Percentiles rank a stretch among this genome's conserved stretches.
Conservation (phyloP, 2,113 vertebrate genomes). For the Stegostoma tigrinum region DNA sequence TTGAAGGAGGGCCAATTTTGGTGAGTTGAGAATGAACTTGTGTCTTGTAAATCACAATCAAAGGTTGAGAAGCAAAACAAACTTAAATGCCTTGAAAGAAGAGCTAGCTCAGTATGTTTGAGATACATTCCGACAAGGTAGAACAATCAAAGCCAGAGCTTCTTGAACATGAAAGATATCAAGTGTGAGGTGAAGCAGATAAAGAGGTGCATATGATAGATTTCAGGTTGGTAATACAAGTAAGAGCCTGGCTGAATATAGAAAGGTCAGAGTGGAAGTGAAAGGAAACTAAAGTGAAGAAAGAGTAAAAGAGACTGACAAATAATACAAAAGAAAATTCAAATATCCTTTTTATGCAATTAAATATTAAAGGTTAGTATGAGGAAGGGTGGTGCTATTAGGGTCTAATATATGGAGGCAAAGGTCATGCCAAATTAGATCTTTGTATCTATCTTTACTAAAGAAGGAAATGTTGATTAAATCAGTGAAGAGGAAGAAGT, state of each 20-base stretch:
- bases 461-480: background rate
- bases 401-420: background rate
- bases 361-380: background rate
- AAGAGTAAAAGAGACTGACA: background rate
- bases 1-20: background rate
- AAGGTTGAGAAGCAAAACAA: no score
- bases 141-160: no score
- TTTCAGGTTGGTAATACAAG: background rate
- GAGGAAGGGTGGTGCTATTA: background rate
- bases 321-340: background rate
- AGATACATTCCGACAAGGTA: no score
- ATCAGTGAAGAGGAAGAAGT: background rate
- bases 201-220: background rate
- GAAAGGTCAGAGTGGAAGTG: background rate
- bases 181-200: background rate
- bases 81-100: no score
- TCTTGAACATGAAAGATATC: background rate
- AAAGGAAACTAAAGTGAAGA: background rate
- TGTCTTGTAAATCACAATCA: no score
- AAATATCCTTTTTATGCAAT: background rate
- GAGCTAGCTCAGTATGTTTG: no score
- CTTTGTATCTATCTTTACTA: background rate
- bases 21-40: background rate
- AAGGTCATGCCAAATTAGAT: background rate
- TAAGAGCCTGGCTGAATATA: background rate